phyloP scores from a whole-genome alignment of 2,797 vertebrate species.

The Mormyrus proboscirostris region DNA sequence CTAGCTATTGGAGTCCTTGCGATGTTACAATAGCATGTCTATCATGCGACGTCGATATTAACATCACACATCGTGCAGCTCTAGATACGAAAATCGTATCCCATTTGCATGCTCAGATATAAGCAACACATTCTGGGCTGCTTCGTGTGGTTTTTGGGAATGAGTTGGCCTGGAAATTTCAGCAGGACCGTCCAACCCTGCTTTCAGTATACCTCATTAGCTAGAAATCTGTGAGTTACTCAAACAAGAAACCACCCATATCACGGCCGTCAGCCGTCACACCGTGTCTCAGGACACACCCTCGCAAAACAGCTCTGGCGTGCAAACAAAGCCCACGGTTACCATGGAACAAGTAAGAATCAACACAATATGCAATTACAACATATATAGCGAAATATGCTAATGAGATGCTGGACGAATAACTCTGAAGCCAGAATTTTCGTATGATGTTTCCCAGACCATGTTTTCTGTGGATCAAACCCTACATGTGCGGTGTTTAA shows the following conservation, averaged over 20 bases:
- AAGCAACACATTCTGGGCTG: not conserved
- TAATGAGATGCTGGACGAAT: not conserved
- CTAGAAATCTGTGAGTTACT: not conserved
- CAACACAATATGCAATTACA: not conserved
- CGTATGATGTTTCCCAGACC: not conserved
- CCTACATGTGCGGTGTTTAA: not conserved
- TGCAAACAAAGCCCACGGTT: not conserved
- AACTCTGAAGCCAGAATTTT: not conserved
- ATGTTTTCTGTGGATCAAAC: not conserved
- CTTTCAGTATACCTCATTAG: not conserved
- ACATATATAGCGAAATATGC: not conserved
- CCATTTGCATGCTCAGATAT: not conserved
- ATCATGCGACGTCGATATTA: not conserved
- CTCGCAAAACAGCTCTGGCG: not conserved
- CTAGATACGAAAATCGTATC: not conserved
- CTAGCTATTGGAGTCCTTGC: not conserved
- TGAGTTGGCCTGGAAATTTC: not conserved
- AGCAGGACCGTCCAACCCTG: not conserved
- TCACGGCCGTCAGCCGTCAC: too few relatives aligned
- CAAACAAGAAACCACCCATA: not conserved
- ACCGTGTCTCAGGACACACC: not conserved
- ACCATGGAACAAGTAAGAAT: not conserved
- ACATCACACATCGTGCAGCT: not conserved
- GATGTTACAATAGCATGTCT: not conserved
- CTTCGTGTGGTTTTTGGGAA: not conserved